These are phyloP conservation scores for Fragum sueziense DNA, from an alignment of 2,888 invertebrate species.

Conservation along the genomic window DNA sequence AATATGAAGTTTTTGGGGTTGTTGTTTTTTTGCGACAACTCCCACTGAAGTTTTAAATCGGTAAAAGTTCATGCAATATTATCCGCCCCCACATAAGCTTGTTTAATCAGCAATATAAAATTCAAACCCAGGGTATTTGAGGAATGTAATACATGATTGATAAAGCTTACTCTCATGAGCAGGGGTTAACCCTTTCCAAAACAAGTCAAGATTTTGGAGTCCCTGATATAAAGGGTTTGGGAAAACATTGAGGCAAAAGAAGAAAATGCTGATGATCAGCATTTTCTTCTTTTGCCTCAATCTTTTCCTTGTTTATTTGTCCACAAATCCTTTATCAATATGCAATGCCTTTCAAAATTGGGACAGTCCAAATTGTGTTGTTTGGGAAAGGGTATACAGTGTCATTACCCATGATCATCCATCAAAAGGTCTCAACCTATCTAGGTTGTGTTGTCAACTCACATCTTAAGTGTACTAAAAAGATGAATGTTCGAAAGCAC, in stretches of 20 bases:
- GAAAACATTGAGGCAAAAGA: background rate
- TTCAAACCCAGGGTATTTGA: background rate
- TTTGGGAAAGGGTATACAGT: background rate
- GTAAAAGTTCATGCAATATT: background rate
- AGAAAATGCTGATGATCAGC: background rate
- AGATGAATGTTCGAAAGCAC: too few relatives aligned
- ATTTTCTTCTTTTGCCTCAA: background rate
- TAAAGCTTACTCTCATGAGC: background rate
- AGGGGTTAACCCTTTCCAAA: background rate
- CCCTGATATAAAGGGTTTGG: too few relatives aligned
- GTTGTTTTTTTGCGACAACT: too few relatives aligned
- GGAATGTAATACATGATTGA: conserved; percentile 1
- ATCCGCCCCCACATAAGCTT: conserved; percentile 1
- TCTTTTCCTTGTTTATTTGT: background rate
- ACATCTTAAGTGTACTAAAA: too few relatives aligned
- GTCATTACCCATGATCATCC: too few relatives aligned
- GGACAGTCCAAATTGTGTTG: too few relatives aligned
- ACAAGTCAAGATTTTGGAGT: too few relatives aligned
- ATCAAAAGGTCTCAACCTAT: too few relatives aligned
- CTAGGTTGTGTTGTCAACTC: too few relatives aligned
- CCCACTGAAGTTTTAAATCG: background rate
- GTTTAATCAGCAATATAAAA: conserved; percentile 5
- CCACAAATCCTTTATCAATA: background rate
- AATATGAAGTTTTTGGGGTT: too few relatives aligned
- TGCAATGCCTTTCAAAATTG: background rate